Evolutionary conservation across 2,888 invertebrate species (phyloP).

Genomic region (Chymomyza procnemis): DNA sequence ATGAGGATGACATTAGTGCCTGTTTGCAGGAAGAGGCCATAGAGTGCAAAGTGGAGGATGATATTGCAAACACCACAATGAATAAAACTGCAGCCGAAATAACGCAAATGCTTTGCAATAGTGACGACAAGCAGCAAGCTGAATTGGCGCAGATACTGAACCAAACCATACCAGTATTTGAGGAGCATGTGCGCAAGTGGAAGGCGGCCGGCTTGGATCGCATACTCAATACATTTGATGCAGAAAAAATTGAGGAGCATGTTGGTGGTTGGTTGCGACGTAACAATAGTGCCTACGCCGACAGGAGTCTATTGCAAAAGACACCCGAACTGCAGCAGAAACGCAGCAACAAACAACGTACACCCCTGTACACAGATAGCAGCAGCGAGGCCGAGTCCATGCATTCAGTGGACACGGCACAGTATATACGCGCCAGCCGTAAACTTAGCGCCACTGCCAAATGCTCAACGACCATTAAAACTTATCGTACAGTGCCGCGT

Average conservation of each 20-base stretch:
- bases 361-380: not conserved
- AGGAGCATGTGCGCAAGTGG: conserved; percentile 70
- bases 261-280: conserved; percentile 73
- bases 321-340: not conserved
- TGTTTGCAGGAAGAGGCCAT: conserved; percentile 23
- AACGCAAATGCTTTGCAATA: conserved; percentile 37
- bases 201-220: conserved; percentile 67
- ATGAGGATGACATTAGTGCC: conserved; percentile 17
- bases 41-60: conserved; percentile 34
- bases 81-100: conserved; percentile 48
- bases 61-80: conserved; percentile 39
- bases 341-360: not conserved
- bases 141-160: conserved; percentile 55
- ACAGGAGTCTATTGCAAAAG: conserved; percentile 13
- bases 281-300: conserved; percentile 54
- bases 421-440: conserved; percentile 70
- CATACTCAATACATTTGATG: conserved; percentile 72
- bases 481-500: conserved; percentile 61
- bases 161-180: conserved; percentile 68
- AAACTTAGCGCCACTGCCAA: conserved; percentile 41
- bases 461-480: conserved; percentile 70
- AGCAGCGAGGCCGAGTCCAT: conserved; percentile 65
- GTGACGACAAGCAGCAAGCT: conserved; percentile 28
- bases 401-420: conserved; percentile 74
- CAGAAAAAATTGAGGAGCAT: conserved; percentile 66